phyloP scores from a whole-genome alignment of 2,113 vertebrate genomes.

The Hiodon tergisus region DNA sequence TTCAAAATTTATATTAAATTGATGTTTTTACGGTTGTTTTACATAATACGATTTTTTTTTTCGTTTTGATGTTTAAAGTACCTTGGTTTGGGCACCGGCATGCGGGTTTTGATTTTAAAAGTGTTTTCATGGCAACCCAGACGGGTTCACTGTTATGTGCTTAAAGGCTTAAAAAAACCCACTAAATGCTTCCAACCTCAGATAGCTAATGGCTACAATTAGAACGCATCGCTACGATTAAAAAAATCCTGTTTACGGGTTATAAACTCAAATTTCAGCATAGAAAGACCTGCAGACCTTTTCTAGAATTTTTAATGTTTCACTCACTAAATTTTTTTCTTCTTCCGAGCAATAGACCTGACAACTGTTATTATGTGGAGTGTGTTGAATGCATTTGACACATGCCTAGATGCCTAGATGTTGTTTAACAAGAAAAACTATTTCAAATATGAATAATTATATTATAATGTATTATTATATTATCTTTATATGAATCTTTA shows the following conservation, averaged over 20 bases:
- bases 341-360: not conserved
- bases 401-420: not conserved
- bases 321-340: too few relatives aligned
- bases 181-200: slow-evolving; percentile 42
- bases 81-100: too few relatives aligned
- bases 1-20: too few relatives aligned
- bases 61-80: too few relatives aligned
- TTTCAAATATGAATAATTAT: too few relatives aligned
- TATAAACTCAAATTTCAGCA: slow-evolving; percentile 40
- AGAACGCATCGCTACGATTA: slow-evolving; percentile 53
- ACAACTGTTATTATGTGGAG: not conserved
- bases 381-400: not conserved
- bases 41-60: too few relatives aligned
- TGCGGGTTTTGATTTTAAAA: not conserved
- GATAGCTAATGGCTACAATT: slow-evolving; percentile 45
- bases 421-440: too few relatives aligned
- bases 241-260: slow-evolving; percentile 50
- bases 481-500: too few relatives aligned
- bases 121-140: not conserved
- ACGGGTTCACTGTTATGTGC: slow-evolving; percentile 36
- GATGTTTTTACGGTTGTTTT: too few relatives aligned
- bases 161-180: slow-evolving; percentile 37
- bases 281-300: too few relatives aligned
- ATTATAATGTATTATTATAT: too few relatives aligned
- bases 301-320: not conserved